A percentile compares a stretch with the other conserved stretches of the same genome.
These are phyloP conservation scores for Lanistes nyassanus DNA, from an alignment of 1,140 invertebrate genomes.

Conservation along the genomic window DNA sequence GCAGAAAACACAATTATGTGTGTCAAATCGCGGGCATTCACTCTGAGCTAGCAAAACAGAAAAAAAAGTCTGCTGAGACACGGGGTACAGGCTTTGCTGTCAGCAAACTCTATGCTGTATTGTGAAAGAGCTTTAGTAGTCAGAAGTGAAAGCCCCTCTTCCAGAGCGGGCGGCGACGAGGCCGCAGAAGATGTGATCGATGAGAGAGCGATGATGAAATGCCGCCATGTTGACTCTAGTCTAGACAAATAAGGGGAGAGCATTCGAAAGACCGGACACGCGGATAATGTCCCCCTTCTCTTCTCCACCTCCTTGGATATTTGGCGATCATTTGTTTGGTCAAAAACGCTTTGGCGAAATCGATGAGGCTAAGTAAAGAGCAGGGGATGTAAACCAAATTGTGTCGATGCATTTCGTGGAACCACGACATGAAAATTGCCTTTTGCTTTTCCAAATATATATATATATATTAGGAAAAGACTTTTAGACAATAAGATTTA, in stretches of 20 bases:
- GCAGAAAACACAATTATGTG: slow-evolving; percentile 16
- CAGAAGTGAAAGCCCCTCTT: background rate
- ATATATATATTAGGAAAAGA: no score
- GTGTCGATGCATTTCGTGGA: no score
- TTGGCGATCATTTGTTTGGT: no score
- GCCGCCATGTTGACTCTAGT: slow-evolving; percentile 11
- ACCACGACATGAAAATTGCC: no score
- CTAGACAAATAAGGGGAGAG: slow-evolving; percentile 14
- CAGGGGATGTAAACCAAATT: no score
- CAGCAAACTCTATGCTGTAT: no score
- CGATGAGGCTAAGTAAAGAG: no score
- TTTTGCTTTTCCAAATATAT: no score
- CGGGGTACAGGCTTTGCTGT: background rate
- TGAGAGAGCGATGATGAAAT: slow-evolving; percentile 1
- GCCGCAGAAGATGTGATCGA: slow-evolving; percentile 7
- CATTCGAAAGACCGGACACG: slow-evolving; percentile 2
- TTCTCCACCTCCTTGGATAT: no score
- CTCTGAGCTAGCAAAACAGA: background rate
- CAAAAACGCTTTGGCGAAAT: no score
- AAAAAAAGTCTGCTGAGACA: background rate
- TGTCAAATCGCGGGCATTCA: slow-evolving; percentile 14
- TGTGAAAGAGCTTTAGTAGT: background rate
- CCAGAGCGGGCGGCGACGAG: background rate
- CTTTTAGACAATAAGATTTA: no score
- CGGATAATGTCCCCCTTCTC: background rate